A percentile compares a stretch with the other conserved stretches of the same genome.
Evolutionary conservation across 2,113 vertebrate species (phyloP).

Genomic region (Paedocypris sp.): DNA sequence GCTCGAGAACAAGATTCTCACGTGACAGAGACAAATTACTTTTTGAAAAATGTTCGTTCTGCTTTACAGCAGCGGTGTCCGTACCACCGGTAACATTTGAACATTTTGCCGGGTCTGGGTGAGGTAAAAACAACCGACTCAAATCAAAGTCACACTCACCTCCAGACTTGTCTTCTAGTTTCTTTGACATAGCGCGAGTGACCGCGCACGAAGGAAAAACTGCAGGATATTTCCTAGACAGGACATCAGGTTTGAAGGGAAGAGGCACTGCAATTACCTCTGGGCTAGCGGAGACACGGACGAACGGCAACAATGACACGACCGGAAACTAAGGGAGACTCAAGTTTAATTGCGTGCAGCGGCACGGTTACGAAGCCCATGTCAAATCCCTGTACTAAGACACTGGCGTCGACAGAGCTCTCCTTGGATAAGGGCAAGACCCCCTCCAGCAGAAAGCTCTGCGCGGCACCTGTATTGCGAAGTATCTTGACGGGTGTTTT

Average conservation of each 20-base stretch:
- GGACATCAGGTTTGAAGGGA: background rate
- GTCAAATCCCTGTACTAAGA: background rate
- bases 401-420: background rate
- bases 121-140: background rate
- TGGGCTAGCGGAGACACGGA: background rate
- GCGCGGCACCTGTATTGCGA: background rate
- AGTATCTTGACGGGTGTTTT: background rate
- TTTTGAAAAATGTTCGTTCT: background rate
- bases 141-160: background rate
- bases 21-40: background rate
- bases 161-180: background rate
- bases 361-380: background rate
- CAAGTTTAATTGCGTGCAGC: background rate
- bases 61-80: background rate
- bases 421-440: background rate
- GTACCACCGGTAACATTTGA: background rate
- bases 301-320: background rate
- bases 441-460: background rate
- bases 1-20: background rate
- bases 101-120: background rate
- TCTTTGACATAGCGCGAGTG: background rate
- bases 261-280: background rate
- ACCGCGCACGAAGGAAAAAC: background rate
- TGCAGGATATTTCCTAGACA: background rate
- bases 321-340: background rate